Percentiles rank a stretch among this genome's conserved stretches.
These are phyloP conservation scores for Taeniopygia guttata DNA, from an alignment of 2,797 vertebrate genomes.

Conservation along the genomic window DNA sequence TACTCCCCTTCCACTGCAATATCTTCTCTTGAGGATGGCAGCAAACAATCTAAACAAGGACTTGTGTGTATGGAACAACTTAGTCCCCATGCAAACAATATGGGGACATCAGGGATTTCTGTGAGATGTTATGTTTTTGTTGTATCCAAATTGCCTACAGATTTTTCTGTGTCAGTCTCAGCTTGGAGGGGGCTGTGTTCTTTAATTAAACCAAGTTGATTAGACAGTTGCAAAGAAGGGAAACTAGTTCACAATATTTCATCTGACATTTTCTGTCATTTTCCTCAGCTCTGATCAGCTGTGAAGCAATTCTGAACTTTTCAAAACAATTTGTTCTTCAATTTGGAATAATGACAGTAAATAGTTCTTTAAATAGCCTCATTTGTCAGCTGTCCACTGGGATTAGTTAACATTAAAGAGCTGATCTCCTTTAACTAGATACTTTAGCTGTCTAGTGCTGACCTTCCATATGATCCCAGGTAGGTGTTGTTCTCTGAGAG, in stretches of 20 bases:
- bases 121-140: not conserved
- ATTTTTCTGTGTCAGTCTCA: constrained; percentile 6
- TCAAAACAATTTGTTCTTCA: constrained; percentile 48
- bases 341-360: constrained; percentile 44
- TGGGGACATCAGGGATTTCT: constrained; percentile 42
- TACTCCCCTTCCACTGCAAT: constrained; percentile 16
- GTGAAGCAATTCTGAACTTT: constrained; percentile 31
- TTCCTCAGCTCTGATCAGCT: constrained; percentile 14
- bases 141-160: constrained; percentile 42
- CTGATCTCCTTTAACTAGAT: constrained; percentile 11
- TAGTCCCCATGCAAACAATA: constrained; percentile 60
- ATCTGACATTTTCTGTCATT: constrained; percentile 34
- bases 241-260: not conserved
- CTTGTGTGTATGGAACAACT: constrained; percentile 53
- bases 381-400: constrained; percentile 41
- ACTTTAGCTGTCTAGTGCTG: not conserved
- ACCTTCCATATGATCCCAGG: constrained; percentile 23
- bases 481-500: not conserved
- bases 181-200: not conserved
- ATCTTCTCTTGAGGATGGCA: constrained; percentile 57
- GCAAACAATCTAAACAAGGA: constrained; percentile 64
- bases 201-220: constrained; percentile 15
- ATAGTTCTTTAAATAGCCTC: constrained; percentile 49
- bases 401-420: constrained; percentile 43
- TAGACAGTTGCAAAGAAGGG: constrained; percentile 9